Evolutionary conservation across 2,797 vertebrate genomes (phyloP), one percentile per base, ranked within the genome.

Genomic region (Pseudomugil tenellus): DNA sequence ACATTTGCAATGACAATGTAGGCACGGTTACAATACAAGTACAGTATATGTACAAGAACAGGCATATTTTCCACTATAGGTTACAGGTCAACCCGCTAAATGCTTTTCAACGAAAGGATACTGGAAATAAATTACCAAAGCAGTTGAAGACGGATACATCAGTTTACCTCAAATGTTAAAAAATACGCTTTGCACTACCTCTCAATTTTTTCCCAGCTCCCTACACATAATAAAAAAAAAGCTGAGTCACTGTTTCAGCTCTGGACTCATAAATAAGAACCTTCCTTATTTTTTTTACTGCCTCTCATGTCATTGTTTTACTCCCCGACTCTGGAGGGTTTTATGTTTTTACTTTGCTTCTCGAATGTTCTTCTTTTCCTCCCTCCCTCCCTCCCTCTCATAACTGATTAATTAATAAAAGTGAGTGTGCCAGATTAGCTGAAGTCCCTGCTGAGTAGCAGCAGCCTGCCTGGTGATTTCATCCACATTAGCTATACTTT

Each of bases 351-450:
- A n/a, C 19, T 37, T 29, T 49, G 4, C 32, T 49, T 52, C 63
- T 21, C 23, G 1, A 21, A 4, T 48, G 11, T 31, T 61, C 3
- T 32, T 26, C n/a, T 16, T 56, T 48, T 28, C 5, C 63, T 48
- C 37, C 43, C 63, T 54, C 43, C 31, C n/a, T 25, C 68, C n/a
- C 11, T 28, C 54, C 2, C 12, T 64, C 52, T 69, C 71, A 52
- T 70, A 53, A 70, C 74, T 79, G 77, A 77, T 87, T 77, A 74
- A 89, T 86, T 83, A 84, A 82, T 79, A 73, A 79, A 67, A 59
- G 53, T 62, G 46, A 5, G 49, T 32, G 67, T 67, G 67, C 73
- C 43, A 69, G 62, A 83, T 85, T 25, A 77, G 80, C 69, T 55
- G 58, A 58, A 73, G 69, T 74, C 75, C 77, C 79, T 52, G 70